Percentiles rank a stretch among this genome's conserved stretches.
These are phyloP conservation scores for Enchytraeus crypticus DNA, from an alignment of 2,888 invertebrate genomes.

Conservation along the genomic window DNA sequence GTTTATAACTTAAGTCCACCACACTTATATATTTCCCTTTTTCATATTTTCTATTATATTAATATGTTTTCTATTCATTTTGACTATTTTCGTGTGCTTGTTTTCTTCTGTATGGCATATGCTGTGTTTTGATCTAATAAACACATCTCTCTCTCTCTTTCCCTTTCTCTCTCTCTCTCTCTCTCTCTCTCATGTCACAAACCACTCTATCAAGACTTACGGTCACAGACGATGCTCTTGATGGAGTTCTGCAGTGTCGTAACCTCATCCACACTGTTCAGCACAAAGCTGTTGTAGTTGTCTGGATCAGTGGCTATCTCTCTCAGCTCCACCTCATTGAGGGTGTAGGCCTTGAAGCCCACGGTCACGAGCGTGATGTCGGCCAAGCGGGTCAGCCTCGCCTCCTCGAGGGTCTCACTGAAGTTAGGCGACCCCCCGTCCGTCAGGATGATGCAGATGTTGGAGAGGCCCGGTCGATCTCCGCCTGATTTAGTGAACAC, in stretches of 20 bases:
- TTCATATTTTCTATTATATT: too few species aligned
- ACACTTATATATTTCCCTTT: too few species aligned
- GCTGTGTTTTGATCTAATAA: too few species aligned
- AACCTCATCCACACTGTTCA: conserved; percentile 2
- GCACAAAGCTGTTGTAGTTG: conserved; percentile 15
- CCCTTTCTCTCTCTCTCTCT: too few species aligned
- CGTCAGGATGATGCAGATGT: conserved; percentile 14
- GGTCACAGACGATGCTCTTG: background rate
- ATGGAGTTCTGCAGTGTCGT: background rate
- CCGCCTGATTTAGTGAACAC: background rate
- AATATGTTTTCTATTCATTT: too few species aligned
- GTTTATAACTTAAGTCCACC: too few species aligned
- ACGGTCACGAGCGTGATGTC: conserved; percentile 20
- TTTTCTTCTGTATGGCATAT: too few species aligned
- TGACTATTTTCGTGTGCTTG: too few species aligned
- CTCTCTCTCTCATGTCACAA: too few species aligned
- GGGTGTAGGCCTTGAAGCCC: conserved; percentile 17
- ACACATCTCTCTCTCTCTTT: too few species aligned
- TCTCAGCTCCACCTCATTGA: conserved; percentile 18
- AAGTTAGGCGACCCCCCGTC: conserved; percentile 12
- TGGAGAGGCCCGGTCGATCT: conserved; percentile 5
- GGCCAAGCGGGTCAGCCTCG: conserved; percentile 2
- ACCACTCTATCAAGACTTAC: too few species aligned
- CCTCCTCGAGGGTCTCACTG: conserved; percentile 5
- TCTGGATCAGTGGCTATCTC: conserved; percentile 20